These are phyloP conservation scores for Trigoniulus corallinus DNA, from an alignment of 1,140 invertebrate genomes.

Conservation along the genomic window DNA sequence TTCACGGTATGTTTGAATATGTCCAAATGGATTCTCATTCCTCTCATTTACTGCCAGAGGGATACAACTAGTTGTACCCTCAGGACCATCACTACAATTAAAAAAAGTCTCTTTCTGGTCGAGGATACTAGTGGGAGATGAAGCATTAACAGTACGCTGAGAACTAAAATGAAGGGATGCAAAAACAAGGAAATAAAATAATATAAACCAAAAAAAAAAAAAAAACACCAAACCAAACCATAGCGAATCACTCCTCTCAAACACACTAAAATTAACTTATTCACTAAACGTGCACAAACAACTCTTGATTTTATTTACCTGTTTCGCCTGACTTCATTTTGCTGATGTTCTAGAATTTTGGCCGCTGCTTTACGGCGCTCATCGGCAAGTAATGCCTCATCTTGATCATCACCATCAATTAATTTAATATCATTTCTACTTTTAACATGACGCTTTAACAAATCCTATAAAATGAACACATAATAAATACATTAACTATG, in stretches of 20 bases:
- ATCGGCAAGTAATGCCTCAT: conserved; percentile 9
- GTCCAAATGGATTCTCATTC: conserved; percentile 38
- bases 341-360: conserved; percentile 22
- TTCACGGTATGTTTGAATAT: conserved; percentile 72
- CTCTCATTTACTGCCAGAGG: not conserved
- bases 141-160: no score
- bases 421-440: not conserved
- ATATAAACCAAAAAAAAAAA: no score
- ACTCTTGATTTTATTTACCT: no score
- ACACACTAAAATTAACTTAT: no score
- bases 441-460: not conserved
- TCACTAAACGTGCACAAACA: no score
- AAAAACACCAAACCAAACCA: not conserved
- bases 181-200: not conserved
- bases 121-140: not conserved
- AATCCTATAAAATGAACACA: not conserved
- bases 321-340: conserved; percentile 10
- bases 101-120: no score
- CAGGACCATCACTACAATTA: no score
- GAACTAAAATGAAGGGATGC: not conserved
- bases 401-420: not conserved
- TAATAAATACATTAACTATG: not conserved
- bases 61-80: not conserved
- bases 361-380: conserved; percentile 18
- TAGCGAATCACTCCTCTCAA: no score